Percentiles rank a stretch among this genome's conserved stretches.
phyloP scores from a whole-genome alignment of 2,888 invertebrate genomes.

The Cephus pygmeus region DNA sequence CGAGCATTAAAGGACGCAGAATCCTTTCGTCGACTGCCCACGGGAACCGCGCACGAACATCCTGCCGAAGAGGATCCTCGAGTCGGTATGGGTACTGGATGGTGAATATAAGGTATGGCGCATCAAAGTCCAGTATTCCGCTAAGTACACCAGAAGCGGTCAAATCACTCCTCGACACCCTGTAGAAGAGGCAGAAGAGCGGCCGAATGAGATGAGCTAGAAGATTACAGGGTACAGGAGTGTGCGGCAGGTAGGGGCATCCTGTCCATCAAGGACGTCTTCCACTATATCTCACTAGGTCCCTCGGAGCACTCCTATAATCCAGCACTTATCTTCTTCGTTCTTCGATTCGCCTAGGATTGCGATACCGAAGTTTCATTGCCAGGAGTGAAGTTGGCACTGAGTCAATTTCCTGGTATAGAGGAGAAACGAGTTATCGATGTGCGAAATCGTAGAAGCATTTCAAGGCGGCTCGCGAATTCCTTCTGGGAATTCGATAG shows the following conservation, averaged over 20 bases:
- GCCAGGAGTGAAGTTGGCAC: background rate
- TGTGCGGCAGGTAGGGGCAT: slow-evolving; percentile 50
- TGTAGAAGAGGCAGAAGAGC: slow-evolving; percentile 46
- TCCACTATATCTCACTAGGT: slow-evolving; percentile 41
- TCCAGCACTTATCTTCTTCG: slow-evolving; percentile 33
- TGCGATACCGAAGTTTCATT: background rate
- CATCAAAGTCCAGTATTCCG: background rate
- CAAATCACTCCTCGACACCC: slow-evolving; percentile 48
- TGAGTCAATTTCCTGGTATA: background rate
- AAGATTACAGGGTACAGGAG: slow-evolving; percentile 50
- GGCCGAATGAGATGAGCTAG: slow-evolving; percentile 54
- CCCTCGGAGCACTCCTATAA: slow-evolving; percentile 30
- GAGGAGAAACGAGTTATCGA: background rate
- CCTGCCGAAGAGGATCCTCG: background rate
- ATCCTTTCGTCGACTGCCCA: background rate
- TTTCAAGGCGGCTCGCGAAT: background rate
- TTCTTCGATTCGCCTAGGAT: slow-evolving; percentile 6
- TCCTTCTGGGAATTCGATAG: background rate
- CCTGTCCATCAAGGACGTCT: slow-evolving; percentile 59
- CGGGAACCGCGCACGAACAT: background rate
- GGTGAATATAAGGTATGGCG: background rate
- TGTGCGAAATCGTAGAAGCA: background rate
- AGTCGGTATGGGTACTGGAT: background rate
- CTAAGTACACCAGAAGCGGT: background rate
- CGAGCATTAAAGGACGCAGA: background rate